Percentiles rank a stretch among this genome's conserved stretches.
Conservation (phyloP, 30 jellyfish, hydroid and myxozoan genomes). For the Hydra vulgaris region DNA sequence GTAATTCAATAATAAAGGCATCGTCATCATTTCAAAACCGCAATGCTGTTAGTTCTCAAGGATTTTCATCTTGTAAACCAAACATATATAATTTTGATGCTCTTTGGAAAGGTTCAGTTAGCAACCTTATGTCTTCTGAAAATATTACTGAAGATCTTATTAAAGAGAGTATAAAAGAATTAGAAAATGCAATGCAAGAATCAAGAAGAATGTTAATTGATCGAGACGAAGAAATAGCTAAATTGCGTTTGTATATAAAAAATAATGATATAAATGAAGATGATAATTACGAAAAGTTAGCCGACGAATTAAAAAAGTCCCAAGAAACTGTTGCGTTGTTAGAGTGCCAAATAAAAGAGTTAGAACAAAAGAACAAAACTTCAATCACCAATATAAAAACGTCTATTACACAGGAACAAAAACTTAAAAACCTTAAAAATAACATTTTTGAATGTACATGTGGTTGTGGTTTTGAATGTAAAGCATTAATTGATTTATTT, state of each 20-base stretch:
- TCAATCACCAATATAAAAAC: constrained; percentile 2
- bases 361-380: constrained; percentile 2
- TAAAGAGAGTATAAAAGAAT: constrained; percentile 70
- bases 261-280: constrained; percentile 33
- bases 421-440: constrained; percentile 1
- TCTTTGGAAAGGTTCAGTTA: constrained; percentile 70
- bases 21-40: not conserved
- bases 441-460: constrained; percentile 73
- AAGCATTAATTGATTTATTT: constrained; percentile 63
- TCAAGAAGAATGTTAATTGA: constrained; percentile 47
- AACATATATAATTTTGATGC: constrained; percentile 33
- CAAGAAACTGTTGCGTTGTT: constrained; percentile 45
- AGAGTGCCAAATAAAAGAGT: constrained; percentile 37
- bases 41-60: not conserved
- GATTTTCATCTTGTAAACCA: not conserved
- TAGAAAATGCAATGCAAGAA: constrained; percentile 79
- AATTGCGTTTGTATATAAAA: constrained; percentile 33
- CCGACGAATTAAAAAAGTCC: constrained; percentile 47
- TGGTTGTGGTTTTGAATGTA: constrained; percentile 81
- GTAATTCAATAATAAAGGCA: not conserved
- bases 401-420: not conserved
- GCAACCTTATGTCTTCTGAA: constrained; percentile 69
- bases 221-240: constrained; percentile 67
- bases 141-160: constrained; percentile 78
- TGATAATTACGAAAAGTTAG: constrained; percentile 20